phyloP scores from a whole-genome alignment of 1,140 invertebrate genomes.

The Aethina tumida region DNA sequence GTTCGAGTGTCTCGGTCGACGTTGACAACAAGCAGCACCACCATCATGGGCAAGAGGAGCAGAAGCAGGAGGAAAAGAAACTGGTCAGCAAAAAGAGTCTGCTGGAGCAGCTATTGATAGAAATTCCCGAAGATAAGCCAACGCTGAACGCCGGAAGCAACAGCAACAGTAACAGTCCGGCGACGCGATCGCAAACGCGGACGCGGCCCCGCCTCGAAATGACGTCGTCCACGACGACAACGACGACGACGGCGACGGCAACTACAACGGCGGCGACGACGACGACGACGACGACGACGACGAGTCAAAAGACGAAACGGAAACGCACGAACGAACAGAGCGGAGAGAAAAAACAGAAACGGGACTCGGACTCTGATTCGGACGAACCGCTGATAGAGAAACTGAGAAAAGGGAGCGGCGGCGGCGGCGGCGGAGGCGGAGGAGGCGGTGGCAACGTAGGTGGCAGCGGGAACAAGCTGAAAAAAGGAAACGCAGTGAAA shows the following conservation, averaged over 20 bases:
- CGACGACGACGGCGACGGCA: constrained; percentile 3
- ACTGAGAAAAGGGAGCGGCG: constrained; percentile 49
- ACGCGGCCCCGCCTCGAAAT: constrained; percentile 4
- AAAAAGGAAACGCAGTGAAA: too few relatives aligned
- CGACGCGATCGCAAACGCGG: constrained; percentile 22
- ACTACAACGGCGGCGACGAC: constrained; percentile 3
- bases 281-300: neutral
- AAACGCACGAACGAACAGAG: too few relatives aligned
- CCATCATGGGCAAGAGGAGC: constrained; percentile 42
- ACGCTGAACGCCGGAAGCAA: constrained; percentile 6
- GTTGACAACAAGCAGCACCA: too few relatives aligned
- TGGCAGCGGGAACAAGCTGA: too few relatives aligned
- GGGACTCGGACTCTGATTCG: constrained; percentile 59
- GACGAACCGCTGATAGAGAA: constrained; percentile 71
- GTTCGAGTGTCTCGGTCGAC: too few relatives aligned
- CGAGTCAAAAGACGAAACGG: constrained; percentile 43
- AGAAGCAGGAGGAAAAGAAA: constrained; percentile 23
- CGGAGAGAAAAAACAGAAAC: constrained; percentile 20
- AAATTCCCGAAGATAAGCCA: constrained; percentile 50
- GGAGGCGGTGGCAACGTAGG: too few relatives aligned
- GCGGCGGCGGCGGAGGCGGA: too few relatives aligned
- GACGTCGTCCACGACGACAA: constrained; percentile 10
- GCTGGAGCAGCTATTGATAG: constrained; percentile 64
- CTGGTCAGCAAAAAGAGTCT: constrained; percentile 38
- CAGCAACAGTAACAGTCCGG: constrained; percentile 30